Conservation (phyloP, 2,888 invertebrate genomes). For the Drosophila subquinaria region DNA sequence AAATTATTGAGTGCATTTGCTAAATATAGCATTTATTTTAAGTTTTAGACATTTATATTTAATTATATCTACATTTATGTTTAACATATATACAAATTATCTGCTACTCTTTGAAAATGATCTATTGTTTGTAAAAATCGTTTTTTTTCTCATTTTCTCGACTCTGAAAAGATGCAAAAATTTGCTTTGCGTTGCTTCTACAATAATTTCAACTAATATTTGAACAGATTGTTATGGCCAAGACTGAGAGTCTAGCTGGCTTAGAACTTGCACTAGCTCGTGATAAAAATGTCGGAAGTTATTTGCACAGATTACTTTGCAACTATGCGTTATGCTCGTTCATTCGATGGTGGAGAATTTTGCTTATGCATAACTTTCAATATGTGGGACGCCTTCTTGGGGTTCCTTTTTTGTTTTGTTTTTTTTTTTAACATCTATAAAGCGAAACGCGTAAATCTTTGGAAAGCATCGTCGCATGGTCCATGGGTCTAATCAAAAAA, state of each 20-base stretch:
- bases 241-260: neutral
- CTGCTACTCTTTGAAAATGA: neutral
- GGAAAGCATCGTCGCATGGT: conserved; percentile 21
- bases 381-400: conserved; percentile 8
- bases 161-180: neutral
- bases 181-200: neutral
- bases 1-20: no score
- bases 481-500: conserved; percentile 76
- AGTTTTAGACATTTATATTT: no score
- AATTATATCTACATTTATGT: no score
- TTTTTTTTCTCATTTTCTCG: neutral
- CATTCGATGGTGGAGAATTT: conserved; percentile 5
- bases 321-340: conserved; percentile 5
- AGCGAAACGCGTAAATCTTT: conserved; percentile 59
- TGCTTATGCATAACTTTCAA: conserved; percentile 52
- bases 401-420: neutral
- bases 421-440: conserved; percentile 49
- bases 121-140: neutral
- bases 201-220: neutral
- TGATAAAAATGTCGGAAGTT: conserved; percentile 12
- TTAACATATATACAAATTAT: neutral
- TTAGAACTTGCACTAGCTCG: conserved; percentile 1
- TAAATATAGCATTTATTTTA: no score
- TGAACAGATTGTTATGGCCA: conserved; percentile 1
- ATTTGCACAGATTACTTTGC: conserved; percentile 42